Conservation (phyloP, 2,113 vertebrate species). For the Heteronetta atricapilla region DNA sequence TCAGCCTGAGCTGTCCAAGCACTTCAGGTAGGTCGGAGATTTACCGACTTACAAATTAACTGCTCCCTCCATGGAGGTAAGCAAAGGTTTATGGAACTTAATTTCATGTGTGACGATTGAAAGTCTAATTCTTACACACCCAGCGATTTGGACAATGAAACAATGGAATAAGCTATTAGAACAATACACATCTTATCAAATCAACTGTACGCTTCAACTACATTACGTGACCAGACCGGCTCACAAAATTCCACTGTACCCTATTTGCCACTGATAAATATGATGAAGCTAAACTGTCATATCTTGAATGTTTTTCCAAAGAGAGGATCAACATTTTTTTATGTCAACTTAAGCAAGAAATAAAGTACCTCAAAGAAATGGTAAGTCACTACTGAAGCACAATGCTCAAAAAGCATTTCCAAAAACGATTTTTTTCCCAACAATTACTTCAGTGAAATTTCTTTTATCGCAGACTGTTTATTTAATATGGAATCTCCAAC, state of each 20-base stretch:
- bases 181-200: background rate
- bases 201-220: background rate
- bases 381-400: background rate
- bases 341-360: background rate
- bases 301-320: background rate
- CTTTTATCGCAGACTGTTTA: background rate
- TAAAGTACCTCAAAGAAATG: background rate
- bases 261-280: background rate
- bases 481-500: background rate
- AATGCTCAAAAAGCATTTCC: background rate
- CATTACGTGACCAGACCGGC: background rate
- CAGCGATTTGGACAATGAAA: background rate
- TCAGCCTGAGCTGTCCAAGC: background rate
- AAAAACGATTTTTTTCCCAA: background rate
- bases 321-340: background rate
- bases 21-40: background rate
- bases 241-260: background rate
- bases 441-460: background rate
- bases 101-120: background rate
- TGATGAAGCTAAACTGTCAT: background rate
- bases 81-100: background rate
- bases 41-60: background rate
- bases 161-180: background rate
- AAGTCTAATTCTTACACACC: background rate
- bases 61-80: background rate